phyloP scores from a whole-genome alignment of 2,113 vertebrate species.

The Perca fluviatilis region DNA sequence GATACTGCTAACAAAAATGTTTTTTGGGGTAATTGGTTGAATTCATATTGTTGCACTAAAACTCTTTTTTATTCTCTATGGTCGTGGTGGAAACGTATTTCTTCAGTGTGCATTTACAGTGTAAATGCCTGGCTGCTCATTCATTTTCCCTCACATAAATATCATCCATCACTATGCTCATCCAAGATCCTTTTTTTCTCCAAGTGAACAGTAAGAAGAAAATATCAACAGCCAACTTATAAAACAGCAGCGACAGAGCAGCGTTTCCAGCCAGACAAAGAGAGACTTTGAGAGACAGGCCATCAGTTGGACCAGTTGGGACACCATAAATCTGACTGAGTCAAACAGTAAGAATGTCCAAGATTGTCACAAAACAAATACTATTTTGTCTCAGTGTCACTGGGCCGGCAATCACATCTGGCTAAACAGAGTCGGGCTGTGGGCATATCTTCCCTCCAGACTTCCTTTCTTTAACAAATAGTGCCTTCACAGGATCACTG shows the following conservation, averaged over 20 bases:
- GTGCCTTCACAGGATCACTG: constrained; percentile 34
- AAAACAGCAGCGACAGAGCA: constrained; percentile 71
- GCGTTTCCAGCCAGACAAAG: constrained; percentile 67
- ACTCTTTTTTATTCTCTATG: background rate
- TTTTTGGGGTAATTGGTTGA: background rate
- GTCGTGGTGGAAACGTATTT: background rate
- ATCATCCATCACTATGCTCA: constrained; percentile 62
- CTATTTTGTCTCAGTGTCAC: constrained; percentile 71
- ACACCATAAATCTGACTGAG: constrained; percentile 73
- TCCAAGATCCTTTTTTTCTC: constrained; percentile 49
- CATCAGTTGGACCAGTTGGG: constrained; percentile 52
- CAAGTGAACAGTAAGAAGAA: constrained; percentile 59
- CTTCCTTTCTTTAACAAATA: constrained; percentile 53
- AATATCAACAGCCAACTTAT: constrained; percentile 64
- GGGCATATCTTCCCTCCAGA: constrained; percentile 16
- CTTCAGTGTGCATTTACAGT: constrained; percentile 35
- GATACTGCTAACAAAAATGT: constrained; percentile 12
- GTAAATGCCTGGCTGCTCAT: constrained; percentile 28
- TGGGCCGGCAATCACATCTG: constrained; percentile 73
- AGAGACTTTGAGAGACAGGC: constrained; percentile 65
- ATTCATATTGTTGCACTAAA: constrained; percentile 27
- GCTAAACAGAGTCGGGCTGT: constrained; percentile 67
- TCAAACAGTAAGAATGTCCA: constrained; percentile 78
- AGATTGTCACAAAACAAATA: constrained; percentile 81
- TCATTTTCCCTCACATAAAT: constrained; percentile 55